Conservation (phyloP, 2,888 invertebrate species). For the Augochlorella aurata region DNA sequence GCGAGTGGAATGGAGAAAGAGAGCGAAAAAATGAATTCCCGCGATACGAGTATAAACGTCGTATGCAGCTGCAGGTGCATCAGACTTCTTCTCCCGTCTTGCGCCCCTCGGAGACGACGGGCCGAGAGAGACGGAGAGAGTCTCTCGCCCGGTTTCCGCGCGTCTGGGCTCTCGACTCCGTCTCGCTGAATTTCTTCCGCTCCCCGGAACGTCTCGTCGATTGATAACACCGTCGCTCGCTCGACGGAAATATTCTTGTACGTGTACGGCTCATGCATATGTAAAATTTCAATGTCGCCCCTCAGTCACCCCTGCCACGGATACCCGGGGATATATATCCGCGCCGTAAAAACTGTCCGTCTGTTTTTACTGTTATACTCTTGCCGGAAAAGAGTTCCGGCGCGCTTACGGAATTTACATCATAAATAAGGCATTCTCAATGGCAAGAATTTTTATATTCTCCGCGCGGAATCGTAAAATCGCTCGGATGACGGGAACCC, state of each 20-base stretch:
- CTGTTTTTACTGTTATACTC: slow-evolving; percentile 39
- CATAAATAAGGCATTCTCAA: slow-evolving; percentile 44
- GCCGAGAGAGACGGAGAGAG: background rate
- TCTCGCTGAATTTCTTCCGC: slow-evolving; percentile 57
- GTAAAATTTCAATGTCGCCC: slow-evolving; percentile 56
- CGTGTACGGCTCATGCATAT: slow-evolving; percentile 57
- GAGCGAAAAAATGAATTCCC: slow-evolving; percentile 50
- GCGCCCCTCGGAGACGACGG: slow-evolving; percentile 22
- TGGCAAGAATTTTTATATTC: slow-evolving; percentile 40
- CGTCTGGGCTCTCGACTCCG: slow-evolving; percentile 35
- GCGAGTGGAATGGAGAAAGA: background rate
- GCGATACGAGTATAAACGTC: slow-evolving; percentile 62
- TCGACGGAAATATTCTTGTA: slow-evolving; percentile 41
- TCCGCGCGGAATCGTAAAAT: slow-evolving; percentile 34
- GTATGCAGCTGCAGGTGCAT: slow-evolving; percentile 66
- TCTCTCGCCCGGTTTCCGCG: slow-evolving; percentile 25
- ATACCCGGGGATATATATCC: background rate
- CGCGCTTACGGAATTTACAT: slow-evolving; percentile 33
- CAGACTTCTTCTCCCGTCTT: slow-evolving; percentile 55
- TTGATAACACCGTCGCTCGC: slow-evolving; percentile 55
- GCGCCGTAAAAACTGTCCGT: slow-evolving; percentile 38
- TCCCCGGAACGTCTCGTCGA: slow-evolving; percentile 48
- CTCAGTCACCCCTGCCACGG: background rate
- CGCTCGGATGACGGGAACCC: slow-evolving; percentile 10
- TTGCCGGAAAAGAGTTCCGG: slow-evolving; percentile 18